Evolutionary conservation across 2,113 vertebrate species (phyloP).

Genomic region (Paradisaea rubra): DNA sequence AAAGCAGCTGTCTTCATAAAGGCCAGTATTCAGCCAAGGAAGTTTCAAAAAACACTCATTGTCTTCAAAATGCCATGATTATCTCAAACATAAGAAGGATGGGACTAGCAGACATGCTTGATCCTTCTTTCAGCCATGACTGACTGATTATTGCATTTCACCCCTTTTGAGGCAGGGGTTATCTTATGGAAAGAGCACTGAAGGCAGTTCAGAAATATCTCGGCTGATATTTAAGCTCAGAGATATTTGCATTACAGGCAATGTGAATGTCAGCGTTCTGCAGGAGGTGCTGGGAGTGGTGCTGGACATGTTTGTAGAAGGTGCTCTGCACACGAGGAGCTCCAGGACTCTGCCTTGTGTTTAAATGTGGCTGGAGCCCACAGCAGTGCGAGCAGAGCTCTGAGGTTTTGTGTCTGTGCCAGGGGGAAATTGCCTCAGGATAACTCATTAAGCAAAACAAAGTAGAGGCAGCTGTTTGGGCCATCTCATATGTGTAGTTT

Average conservation of each 20-base stretch:
- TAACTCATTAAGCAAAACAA: not conserved
- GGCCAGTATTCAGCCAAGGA: not conserved
- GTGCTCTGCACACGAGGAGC: accelerated
- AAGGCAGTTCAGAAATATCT: not conserved
- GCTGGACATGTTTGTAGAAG: not conserved
- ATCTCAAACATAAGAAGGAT: not conserved
- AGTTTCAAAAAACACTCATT: not conserved
- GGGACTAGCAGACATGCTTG: not conserved
- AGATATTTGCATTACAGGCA: not conserved
- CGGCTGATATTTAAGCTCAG: not conserved
- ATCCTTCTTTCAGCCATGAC: not conserved
- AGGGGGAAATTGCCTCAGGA: not conserved
- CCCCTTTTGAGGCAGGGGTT: not conserved
- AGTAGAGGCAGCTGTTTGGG: not conserved
- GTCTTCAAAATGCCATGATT: not conserved
- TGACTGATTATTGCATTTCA: not conserved
- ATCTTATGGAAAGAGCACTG: not conserved
- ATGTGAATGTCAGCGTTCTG: not conserved
- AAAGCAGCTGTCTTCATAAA: not conserved
- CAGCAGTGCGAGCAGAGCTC: accelerated
- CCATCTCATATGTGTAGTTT: not conserved
- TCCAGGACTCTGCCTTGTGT: not conserved
- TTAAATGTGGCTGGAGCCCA: not conserved
- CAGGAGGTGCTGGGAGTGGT: not conserved
- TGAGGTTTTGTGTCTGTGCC: not conserved